Base-by-base conservation (phyloP, 2,113 vertebrate species). In the Syrrhaptes paradoxus region DNA sequence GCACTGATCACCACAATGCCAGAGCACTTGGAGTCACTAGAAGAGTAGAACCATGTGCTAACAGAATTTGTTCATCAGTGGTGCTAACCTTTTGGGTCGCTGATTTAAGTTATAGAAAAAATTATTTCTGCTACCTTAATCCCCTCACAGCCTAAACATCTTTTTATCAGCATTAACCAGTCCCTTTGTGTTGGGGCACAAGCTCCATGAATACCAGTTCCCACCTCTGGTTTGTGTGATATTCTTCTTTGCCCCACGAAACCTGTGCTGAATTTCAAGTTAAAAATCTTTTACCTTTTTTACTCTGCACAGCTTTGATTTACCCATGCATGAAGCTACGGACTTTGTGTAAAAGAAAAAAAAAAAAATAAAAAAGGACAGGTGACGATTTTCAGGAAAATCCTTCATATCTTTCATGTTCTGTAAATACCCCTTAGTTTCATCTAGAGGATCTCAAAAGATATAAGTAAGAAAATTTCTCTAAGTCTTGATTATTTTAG, bases 321-420 rank as follows among this genome's bases (percentile, higher is more conserved):
- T 70, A 11, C 19, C 13, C 6, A 28, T 34, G 15, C 0, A 0
- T 61, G 31, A 81, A 85, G 17, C 6, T 51, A 14, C 20, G 28
- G 16, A 59, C 8, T 67, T 73, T 22, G 29, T 52, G 13, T 10
- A 13, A 10, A 51, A 83, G 54, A 31, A 26, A 51, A 71, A 49
- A 19, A 24, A 61, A 5, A 41, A 41, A 6, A 13, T 5, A 41
- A 41, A 41, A 41, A 41, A 41, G 41, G 13, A 41, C 41, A 48
- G 6, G 10, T 1, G 2, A 22, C 15, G 20, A 18, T 59, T 67
- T 75, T 83, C 3, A 4, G 31, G 38, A 79, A 25, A 10, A n/a
- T 34, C 48, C 7, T 59, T 55, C 24, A 17, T 63, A 51, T 7
- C 6, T 73, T 66, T 75, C 18, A 29, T 29, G 11, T 38, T 41